A percentile compares a stretch with the other conserved stretches of the same genome.
Evolutionary conservation across 2,113 vertebrate genomes (phyloP).

Genomic region (Terrapene triunguis): DNA sequence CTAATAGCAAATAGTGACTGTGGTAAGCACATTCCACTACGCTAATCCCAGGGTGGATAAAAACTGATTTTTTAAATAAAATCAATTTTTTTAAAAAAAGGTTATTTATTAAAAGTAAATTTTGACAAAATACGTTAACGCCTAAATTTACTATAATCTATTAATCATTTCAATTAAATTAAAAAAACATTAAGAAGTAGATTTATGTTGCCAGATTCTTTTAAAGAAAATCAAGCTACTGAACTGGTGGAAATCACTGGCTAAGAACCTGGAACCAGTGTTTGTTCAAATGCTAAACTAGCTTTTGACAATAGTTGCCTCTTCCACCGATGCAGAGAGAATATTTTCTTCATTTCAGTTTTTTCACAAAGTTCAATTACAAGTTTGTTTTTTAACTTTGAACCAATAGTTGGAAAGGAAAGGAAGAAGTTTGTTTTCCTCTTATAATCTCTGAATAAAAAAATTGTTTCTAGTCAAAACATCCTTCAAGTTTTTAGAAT

Average conservation of each 20-base stretch:
- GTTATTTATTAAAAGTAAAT: neutral
- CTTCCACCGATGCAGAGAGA: neutral
- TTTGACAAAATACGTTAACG: neutral
- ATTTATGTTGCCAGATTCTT: neutral
- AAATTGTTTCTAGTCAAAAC: neutral
- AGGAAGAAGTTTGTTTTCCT: neutral
- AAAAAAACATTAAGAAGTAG: neutral
- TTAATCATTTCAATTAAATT: neutral
- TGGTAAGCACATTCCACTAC: too few species aligned
- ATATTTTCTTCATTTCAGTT: neutral
- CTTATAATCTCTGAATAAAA: neutral
- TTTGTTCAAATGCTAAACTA: neutral
- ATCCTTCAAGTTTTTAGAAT: neutral
- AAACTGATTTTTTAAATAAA: neutral
- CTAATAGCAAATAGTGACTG: neutral
- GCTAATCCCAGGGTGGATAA: neutral
- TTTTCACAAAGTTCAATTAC: neutral
- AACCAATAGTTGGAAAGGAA: neutral
- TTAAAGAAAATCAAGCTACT: neutral
- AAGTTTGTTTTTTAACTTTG: neutral
- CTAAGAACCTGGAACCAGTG: neutral
- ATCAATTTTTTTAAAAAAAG: neutral
- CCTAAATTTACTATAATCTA: neutral
- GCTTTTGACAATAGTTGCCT: neutral
- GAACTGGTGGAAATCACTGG: neutral